Evolutionary conservation across 2,888 invertebrate species (phyloP).

Genomic region (Cataglyphis altisquamis): DNA sequence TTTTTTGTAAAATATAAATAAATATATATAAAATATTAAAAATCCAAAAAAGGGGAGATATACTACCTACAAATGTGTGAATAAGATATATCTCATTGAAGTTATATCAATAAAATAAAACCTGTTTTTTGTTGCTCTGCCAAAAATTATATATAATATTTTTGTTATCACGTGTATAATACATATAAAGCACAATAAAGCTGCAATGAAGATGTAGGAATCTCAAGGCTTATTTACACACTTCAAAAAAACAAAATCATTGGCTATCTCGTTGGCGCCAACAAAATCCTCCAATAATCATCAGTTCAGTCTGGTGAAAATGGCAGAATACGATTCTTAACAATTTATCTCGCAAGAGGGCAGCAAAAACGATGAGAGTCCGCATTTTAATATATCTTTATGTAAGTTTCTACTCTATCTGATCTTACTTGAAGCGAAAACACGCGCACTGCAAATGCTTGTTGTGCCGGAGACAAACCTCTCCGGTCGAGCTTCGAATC

Average conservation of each 20-base stretch:
- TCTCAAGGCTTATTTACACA: neutral
- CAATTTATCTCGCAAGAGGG: conserved; percentile 17
- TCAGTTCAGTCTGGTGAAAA: neutral
- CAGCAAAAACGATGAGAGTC: neutral
- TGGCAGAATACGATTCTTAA: neutral
- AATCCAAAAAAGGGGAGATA: neutral
- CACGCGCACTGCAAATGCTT: conserved; percentile 39
- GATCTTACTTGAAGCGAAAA: conserved; percentile 48
- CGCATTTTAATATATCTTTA: conserved; percentile 28
- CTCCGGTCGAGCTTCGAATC: conserved; percentile 25
- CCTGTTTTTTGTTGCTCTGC: neutral
- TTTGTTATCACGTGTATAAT: too few species aligned
- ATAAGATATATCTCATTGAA: too few species aligned
- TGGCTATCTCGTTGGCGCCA: neutral
- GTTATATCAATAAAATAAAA: too few species aligned
- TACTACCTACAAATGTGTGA: too few species aligned
- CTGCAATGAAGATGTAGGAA: neutral
- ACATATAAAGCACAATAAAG: too few species aligned
- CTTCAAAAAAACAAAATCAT: neutral
- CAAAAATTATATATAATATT: neutral
- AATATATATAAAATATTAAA: conserved; percentile 4
- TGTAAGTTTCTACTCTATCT: conserved; percentile 42
- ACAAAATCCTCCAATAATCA: neutral
- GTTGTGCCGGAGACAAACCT: conserved; percentile 34
- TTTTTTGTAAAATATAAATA: conserved; percentile 16